Percentiles rank a stretch among this genome's conserved stretches.
Evolutionary conservation across 1,140 invertebrate genomes (phyloP).

Genomic region (Pinna nobilis): DNA sequence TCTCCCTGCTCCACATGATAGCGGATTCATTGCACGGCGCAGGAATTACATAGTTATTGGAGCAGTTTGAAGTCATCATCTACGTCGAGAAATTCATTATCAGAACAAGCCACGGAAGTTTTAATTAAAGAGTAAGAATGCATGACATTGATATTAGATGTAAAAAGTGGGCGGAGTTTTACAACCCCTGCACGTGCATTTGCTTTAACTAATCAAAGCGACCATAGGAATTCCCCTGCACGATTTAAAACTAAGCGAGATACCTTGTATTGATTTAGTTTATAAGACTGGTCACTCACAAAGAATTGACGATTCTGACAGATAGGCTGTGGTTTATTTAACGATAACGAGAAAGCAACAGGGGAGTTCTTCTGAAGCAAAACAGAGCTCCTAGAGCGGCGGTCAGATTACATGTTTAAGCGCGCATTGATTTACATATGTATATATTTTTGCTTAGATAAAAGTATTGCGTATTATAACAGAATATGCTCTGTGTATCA

Average conservation of each 20-base stretch:
- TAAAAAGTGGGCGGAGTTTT: neutral
- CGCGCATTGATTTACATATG: neutral
- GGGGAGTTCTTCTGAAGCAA: conserved; percentile 4
- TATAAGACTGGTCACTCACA: conserved; percentile 6
- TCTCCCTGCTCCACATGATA: too few species aligned
- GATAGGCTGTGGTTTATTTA: conserved; percentile 11
- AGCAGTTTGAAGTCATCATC: too few species aligned
- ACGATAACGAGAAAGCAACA: conserved; percentile 20
- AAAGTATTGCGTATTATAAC: conserved; percentile 2
- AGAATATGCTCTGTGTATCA: too few species aligned
- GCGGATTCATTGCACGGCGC: too few species aligned
- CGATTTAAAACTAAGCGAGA: neutral
- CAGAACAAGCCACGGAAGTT: conserved; percentile 9
- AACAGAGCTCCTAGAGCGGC: neutral
- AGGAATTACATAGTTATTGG: too few species aligned
- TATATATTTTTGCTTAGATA: neutral
- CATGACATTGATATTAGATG: conserved; percentile 4
- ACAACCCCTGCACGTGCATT: conserved; percentile 1
- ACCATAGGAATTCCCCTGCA: neutral
- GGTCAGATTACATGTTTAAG: conserved; percentile 1
- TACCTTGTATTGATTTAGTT: conserved; percentile 2
- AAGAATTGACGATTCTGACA: conserved; percentile 8
- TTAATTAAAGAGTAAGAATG: neutral
- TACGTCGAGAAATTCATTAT: too few species aligned
- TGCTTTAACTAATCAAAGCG: neutral